Evolutionary conservation across 2,888 invertebrate species (phyloP), one percentile per base, ranked within the genome.

Genomic region (Erannis defoliaria): DNA sequence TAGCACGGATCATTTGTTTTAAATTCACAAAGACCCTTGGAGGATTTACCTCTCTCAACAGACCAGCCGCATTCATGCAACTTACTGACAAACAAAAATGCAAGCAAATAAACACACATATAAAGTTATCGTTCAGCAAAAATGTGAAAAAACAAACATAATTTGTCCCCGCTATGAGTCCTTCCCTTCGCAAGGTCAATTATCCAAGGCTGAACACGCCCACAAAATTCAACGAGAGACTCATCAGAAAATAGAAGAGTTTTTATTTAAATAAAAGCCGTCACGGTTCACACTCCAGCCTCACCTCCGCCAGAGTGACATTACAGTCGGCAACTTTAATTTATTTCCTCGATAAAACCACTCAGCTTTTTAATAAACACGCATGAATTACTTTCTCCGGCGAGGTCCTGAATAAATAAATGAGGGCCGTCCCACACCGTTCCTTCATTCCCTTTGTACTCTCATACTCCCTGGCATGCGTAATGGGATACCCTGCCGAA

Each of bases 351-450:
- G 78, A 82, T 80, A 80, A 77, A 82, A 80, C 81, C 82, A 81
- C 83, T 83, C 80, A 72, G 78, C 80, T 85, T 88, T 84, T 87
- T 88, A 86, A 88, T 88, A 86, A 88, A 83, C 87, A 86, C 82
- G 86, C 87, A 89, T 88, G 89, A 88, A 88, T 89, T 86, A 88
- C 85, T 86, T 85, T 84, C 82, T 77, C 79, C 75, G 80, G 74
- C 77, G 75, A 81, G 80, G 79, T 82, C 86, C 85, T 87, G 88
- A 89, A 90, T 89, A 89, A 90, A 89, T 88, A 89, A 90, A 89
- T 82, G 86, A 85, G 80, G 85, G 81, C 81, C 80, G 79, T 75
- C 80, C 85, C 82, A 81, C 85, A 85, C 78, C 84, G 82, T 82
- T 84, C 81, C 82, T 86, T 82, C 81, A 78, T 82, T 82, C 80